phyloP scores from a whole-genome alignment of 1,140 invertebrate genomes.

The Phortica variegata region DNA sequence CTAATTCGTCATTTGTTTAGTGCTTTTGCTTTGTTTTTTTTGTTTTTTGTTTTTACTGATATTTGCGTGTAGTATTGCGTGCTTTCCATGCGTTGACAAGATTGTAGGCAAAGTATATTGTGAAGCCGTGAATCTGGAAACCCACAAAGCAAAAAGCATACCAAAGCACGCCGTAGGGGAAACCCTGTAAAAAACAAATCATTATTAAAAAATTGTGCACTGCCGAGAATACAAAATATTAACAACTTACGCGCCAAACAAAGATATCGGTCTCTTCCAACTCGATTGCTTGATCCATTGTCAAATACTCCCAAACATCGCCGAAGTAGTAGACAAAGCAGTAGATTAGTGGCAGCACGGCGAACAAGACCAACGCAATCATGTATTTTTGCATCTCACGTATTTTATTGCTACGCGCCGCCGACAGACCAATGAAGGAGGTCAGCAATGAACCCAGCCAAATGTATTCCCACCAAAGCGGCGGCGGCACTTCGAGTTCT shows the following conservation, averaged over 20 bases:
- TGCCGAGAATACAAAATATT: too few relatives aligned
- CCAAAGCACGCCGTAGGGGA: constrained; percentile 91
- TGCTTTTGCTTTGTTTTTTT: constrained; percentile 26
- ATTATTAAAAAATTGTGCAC: not conserved
- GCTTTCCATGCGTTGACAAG: constrained; percentile 84
- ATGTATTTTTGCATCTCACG: constrained; percentile 79
- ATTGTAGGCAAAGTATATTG: constrained; percentile 85
- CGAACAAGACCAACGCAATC: constrained; percentile 75
- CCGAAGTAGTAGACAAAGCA: constrained; percentile 78
- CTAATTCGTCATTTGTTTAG: constrained; percentile 10
- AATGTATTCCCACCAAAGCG: constrained; percentile 84
- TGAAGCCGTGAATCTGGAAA: constrained; percentile 88
- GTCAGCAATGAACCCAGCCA: constrained; percentile 87
- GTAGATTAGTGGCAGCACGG: constrained; percentile 79
- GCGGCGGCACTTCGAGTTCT: constrained; percentile 85
- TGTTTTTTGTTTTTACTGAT: constrained; percentile 41
- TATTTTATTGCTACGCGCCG: constrained; percentile 81
- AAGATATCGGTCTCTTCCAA: constrained; percentile 66
- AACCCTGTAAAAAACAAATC: constrained; percentile 66
- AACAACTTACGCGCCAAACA: constrained; percentile 74
- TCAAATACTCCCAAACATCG: constrained; percentile 81
- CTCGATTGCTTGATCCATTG: constrained; percentile 65
- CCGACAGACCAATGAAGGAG: constrained; percentile 82
- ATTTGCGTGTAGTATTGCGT: constrained; percentile 62
- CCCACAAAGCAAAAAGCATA: constrained; percentile 88